These are phyloP conservation scores for Gadus chalcogrammus DNA, from an alignment of 2,113 vertebrate genomes.

Conservation along the genomic window DNA sequence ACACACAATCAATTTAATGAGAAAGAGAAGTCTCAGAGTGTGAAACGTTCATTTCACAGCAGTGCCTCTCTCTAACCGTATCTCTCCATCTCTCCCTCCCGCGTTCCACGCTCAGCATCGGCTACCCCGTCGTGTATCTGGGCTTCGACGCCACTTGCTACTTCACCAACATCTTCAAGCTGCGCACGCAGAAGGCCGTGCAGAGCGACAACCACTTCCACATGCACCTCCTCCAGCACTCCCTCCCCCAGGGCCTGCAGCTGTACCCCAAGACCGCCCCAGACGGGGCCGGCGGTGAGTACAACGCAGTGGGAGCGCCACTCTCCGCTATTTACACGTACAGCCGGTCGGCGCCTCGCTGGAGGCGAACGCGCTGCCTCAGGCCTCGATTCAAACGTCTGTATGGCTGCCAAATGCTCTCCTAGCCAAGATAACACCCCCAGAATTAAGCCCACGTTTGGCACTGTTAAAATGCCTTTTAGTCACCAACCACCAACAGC, in stretches of 20 bases:
- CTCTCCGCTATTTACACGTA: neutral
- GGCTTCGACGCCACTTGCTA: slow-evolving; percentile 80
- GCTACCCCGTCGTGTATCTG: slow-evolving; percentile 78
- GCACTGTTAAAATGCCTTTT: too few relatives aligned
- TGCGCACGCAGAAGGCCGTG: slow-evolving; percentile 73
- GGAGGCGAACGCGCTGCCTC: neutral
- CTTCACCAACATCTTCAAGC: slow-evolving; percentile 77
- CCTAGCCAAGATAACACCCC: too few relatives aligned
- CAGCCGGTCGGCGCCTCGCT: neutral
- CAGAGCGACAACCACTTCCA: slow-evolving; percentile 74
- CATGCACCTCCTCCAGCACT: slow-evolving; percentile 75
- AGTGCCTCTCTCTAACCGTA: neutral
- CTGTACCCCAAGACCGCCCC: slow-evolving; percentile 69
- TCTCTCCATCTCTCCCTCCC: slow-evolving; percentile 1
- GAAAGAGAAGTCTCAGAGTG: neutral
- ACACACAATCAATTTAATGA: neutral
- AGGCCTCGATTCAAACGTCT: neutral
- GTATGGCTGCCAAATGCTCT: neutral
- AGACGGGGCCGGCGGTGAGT: slow-evolving; percentile 64
- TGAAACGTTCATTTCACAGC: neutral
- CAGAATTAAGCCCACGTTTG: too few relatives aligned
- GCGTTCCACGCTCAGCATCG: slow-evolving; percentile 62
- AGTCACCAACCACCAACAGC: too few relatives aligned
- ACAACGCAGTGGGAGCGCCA: slow-evolving; percentile 1
- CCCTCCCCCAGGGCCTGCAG: slow-evolving; percentile 73